These are phyloP conservation scores for Anoplius nigerrimus DNA, from an alignment of 2,888 invertebrate genomes.

Conservation along the genomic window DNA sequence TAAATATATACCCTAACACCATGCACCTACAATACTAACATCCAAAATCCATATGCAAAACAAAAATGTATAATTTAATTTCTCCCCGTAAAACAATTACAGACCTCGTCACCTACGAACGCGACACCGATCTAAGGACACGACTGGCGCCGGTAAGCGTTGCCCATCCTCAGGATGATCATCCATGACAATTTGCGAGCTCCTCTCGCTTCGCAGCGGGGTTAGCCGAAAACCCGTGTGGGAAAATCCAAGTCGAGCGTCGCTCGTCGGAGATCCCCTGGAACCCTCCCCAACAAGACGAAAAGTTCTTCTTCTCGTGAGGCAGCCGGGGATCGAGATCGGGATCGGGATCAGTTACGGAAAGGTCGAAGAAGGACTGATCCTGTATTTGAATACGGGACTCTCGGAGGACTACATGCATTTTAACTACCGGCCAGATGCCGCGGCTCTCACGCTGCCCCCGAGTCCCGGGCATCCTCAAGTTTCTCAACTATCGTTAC, in stretches of 20 bases:
- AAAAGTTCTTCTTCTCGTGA: constrained; percentile 70
- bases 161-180: no score
- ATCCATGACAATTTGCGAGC: neutral
- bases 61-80: no score
- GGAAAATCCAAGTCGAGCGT: constrained; percentile 66
- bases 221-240: constrained; percentile 61
- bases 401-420: constrained; percentile 73
- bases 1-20: no score
- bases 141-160: no score
- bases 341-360: constrained; percentile 70
- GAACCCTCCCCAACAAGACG: constrained; percentile 62
- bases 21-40: no score
- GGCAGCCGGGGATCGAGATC: constrained; percentile 63
- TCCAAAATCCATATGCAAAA: no score
- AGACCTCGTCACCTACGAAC: no score
- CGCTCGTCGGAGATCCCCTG: constrained; percentile 46
- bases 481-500: constrained; percentile 73
- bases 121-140: no score
- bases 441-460: constrained; percentile 72
- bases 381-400: constrained; percentile 75
- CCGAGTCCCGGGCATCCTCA: constrained; percentile 64
- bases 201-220: constrained; percentile 24
- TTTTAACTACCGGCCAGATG: constrained; percentile 75
- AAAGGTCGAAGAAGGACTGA: constrained; percentile 72
- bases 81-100: no score